These are phyloP conservation scores for Sminthurides aquaticus DNA, from an alignment of 2,888 invertebrate genomes.

Conservation along the genomic window DNA sequence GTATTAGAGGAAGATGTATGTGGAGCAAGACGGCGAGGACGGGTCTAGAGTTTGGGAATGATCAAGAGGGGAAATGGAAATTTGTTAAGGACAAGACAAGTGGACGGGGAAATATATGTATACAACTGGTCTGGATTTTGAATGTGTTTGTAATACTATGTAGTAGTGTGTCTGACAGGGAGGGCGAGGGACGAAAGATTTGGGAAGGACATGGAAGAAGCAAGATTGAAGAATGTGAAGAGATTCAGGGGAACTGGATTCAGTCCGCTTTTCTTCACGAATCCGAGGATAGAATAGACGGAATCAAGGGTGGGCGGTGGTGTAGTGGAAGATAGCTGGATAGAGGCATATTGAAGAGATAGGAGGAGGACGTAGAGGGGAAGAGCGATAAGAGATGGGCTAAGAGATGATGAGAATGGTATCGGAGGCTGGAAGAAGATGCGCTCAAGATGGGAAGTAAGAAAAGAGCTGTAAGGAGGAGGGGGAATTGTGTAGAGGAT, in stretches of 20 bases:
- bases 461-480: neutral
- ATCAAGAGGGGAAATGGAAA: neutral
- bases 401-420: neutral
- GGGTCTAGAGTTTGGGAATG: neutral
- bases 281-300: no score
- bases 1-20: neutral
- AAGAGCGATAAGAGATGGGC: neutral
- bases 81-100: neutral
- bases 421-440: no score
- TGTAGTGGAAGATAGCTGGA: no score
- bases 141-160: no score
- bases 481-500: neutral
- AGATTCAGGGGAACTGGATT: neutral
- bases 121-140: no score
- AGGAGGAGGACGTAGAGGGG: neutral
- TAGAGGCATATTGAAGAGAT: neutral
- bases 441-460: neutral
- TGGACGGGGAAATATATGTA: neutral
- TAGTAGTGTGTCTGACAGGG: no score
- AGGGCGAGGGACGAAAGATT: no score
- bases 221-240: no score
- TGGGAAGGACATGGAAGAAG: no score
- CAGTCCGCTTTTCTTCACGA: no score
- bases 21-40: neutral
- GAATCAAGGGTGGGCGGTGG: no score